phyloP scores from a whole-genome alignment of 2,888 invertebrate genomes.

The Metellina segmentata region DNA sequence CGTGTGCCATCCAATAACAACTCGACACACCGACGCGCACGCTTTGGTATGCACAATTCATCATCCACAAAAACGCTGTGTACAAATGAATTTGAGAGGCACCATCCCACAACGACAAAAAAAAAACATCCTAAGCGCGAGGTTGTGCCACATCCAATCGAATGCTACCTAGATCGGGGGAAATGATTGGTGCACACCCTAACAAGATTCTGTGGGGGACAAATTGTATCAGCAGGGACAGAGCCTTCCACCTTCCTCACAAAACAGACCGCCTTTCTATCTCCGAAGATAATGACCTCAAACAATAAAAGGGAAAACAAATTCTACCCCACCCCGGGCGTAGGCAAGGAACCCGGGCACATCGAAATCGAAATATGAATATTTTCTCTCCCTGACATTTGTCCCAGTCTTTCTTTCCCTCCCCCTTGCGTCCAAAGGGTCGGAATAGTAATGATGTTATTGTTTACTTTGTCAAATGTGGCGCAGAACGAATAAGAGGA shows the following conservation, averaged over 20 bases:
- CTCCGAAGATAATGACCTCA: conserved; percentile 46
- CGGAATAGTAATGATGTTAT: conserved; percentile 56
- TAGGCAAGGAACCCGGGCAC: not conserved
- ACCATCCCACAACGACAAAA: not conserved
- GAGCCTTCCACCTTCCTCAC: not conserved
- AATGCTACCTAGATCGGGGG: not conserved
- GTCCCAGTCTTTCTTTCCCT: not conserved
- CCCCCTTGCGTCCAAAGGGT: not conserved
- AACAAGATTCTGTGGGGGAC: conserved; percentile 27
- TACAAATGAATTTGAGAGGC: not conserved
- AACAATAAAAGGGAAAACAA: conserved; percentile 31
- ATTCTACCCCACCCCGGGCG: conserved; percentile 6
- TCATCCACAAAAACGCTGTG: no score
- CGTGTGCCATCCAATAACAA: not conserved
- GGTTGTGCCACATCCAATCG: conserved; percentile 11
- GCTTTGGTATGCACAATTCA: no score
- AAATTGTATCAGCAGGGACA: conserved; percentile 25
- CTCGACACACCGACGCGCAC: not conserved
- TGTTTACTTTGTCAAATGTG: conserved; percentile 41
- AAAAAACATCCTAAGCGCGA: not conserved
- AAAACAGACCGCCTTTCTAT: conserved; percentile 1
- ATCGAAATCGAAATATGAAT: conserved; percentile 57
- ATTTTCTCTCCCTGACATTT: conserved; percentile 20
- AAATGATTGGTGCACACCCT: not conserved
- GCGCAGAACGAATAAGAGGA: not conserved